These are phyloP conservation scores for Enhydra lutris DNA, from an alignment of 2,113 vertebrate genomes.

Conservation along the genomic window DNA sequence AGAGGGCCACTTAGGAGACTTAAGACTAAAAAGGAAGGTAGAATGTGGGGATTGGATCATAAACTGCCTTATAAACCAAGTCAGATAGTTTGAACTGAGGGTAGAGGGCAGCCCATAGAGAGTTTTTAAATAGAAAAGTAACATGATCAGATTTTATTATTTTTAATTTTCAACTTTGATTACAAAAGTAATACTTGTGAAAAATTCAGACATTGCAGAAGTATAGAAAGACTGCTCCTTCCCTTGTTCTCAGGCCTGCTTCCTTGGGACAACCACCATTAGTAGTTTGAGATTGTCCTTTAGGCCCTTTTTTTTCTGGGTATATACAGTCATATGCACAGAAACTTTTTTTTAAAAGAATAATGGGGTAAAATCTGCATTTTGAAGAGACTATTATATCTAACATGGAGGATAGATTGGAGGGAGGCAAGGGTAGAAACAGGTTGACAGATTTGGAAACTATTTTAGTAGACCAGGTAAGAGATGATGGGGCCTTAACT, in stretches of 20 bases:
- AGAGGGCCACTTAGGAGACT: neutral
- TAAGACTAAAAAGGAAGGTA: neutral
- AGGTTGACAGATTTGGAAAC: neutral
- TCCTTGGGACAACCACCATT: constrained; percentile 10
- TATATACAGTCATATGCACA: neutral
- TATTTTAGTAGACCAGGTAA: constrained; percentile 40
- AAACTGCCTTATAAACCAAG: neutral
- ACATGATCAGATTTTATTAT: neutral
- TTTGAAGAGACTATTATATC: constrained; percentile 8
- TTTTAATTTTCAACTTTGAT: constrained; percentile 35
- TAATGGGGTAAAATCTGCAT: constrained; percentile 14
- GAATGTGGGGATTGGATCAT: neutral
- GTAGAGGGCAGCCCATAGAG: neutral
- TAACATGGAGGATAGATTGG: neutral
- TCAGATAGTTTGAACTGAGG: constrained; percentile 35
- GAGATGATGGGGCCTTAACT: neutral
- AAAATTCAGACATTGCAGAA: neutral
- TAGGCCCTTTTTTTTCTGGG: neutral
- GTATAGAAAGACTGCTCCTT: neutral
- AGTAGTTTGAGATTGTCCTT: constrained; percentile 2
- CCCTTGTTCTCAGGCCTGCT: constrained; percentile 15
- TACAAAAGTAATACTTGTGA: constrained; percentile 37
- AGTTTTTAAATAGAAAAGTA: constrained; percentile 42
- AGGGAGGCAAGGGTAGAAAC: neutral
- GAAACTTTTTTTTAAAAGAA: constrained; percentile 12